These are phyloP conservation scores for Peromyscus eremicus DNA, from an alignment of 2,797 vertebrate genomes.

Conservation along the genomic window DNA sequence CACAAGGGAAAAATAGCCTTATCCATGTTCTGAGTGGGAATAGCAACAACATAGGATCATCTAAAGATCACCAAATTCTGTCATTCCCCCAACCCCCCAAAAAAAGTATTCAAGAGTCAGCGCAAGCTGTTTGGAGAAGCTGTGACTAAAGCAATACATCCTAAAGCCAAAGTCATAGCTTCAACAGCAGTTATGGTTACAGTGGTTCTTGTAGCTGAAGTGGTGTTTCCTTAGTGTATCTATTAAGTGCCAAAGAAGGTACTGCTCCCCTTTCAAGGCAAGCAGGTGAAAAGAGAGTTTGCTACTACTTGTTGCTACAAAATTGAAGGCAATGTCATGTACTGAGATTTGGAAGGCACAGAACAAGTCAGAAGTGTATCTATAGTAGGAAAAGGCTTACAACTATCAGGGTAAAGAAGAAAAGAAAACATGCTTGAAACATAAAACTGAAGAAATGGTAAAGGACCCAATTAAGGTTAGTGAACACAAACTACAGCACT, in stretches of 20 bases:
- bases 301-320: neutral
- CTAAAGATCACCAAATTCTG: neutral
- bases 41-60: neutral
- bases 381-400: neutral
- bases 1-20: neutral
- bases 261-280: neutral
- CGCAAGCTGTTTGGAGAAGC: neutral
- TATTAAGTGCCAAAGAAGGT: neutral
- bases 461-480: neutral
- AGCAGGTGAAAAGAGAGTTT: neutral
- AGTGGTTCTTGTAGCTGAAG: neutral
- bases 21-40: neutral
- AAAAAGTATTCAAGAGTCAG: neutral
- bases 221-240: neutral
- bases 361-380: neutral
- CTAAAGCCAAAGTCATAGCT: neutral
- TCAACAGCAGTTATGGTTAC: neutral
- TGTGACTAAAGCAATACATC: neutral
- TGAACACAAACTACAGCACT: neutral
- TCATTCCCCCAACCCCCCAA: rapidly evolving
- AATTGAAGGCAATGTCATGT: neutral
- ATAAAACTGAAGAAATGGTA: neutral
- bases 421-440: neutral
- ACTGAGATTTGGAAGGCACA: neutral
- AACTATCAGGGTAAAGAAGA: neutral